Evolutionary conservation across 2,888 invertebrate genomes (phyloP).

Genomic region (Ceramica pisi): DNA sequence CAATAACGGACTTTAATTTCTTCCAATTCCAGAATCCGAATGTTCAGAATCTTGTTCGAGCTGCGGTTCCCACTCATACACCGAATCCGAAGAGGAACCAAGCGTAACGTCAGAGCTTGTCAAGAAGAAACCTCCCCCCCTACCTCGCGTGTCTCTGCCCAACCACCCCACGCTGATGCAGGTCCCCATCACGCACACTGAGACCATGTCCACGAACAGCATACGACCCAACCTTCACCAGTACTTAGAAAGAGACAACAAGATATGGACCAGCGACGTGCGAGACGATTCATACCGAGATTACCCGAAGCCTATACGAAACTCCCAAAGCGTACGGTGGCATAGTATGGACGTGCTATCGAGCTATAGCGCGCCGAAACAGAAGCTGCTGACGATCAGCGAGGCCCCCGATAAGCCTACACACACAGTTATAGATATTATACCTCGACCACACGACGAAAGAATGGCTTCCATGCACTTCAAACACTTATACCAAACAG

Average conservation of each 20-base stretch:
- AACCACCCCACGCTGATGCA: slow-evolving; percentile 76
- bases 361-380: slow-evolving; percentile 63
- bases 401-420: slow-evolving; percentile 64
- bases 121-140: slow-evolving; percentile 79
- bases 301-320: slow-evolving; percentile 75
- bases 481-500: slow-evolving; percentile 80
- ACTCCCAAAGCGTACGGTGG: slow-evolving; percentile 76
- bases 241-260: slow-evolving; percentile 85
- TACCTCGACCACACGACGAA: slow-evolving; percentile 75
- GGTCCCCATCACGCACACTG: slow-evolving; percentile 77
- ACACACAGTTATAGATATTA: slow-evolving; percentile 71
- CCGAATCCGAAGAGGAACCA: slow-evolving; percentile 78
- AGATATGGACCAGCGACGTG: slow-evolving; percentile 83
- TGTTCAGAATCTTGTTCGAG: slow-evolving; percentile 94
- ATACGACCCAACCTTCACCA: slow-evolving; percentile 86
- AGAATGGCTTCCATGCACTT: slow-evolving; percentile 72
- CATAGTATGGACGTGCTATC: slow-evolving; percentile 77
- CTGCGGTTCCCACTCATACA: slow-evolving; percentile 86
- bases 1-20: neutral
- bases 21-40: slow-evolving; percentile 90
- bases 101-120: slow-evolving; percentile 71
- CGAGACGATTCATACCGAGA: slow-evolving; percentile 72
- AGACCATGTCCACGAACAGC: slow-evolving; percentile 79
- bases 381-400: slow-evolving; percentile 67
- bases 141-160: slow-evolving; percentile 74